A percentile compares a stretch with the other conserved stretches of the same genome.
Conservation (phyloP, 2,113 vertebrate species). For the Caracal caracal region DNA sequence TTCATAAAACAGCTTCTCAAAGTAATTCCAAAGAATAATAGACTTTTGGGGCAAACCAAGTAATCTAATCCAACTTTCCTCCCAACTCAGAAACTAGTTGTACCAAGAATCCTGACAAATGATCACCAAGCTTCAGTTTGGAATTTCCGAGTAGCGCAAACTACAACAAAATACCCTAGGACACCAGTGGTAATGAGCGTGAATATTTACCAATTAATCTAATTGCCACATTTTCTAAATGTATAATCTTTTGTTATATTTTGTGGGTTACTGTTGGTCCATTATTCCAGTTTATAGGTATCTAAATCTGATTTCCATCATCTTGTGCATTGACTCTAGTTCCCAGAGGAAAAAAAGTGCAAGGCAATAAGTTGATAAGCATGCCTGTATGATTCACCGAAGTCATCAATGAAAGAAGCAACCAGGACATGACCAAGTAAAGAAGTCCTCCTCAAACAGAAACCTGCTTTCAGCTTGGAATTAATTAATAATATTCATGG, state of each 20-base stretch:
- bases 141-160: constrained; percentile 12
- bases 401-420: neutral
- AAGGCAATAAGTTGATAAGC: neutral
- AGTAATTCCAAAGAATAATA: constrained; percentile 54
- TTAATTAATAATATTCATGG: neutral
- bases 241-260: neutral
- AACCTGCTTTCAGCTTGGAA: neutral
- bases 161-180: neutral
- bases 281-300: neutral
- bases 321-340: neutral
- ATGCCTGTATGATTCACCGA: neutral
- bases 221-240: neutral
- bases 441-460: neutral
- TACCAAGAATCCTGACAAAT: constrained; percentile 2
- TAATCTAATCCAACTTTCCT: constrained; percentile 45
- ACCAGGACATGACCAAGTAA: neutral
- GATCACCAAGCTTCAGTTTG: neutral
- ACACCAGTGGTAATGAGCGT: neutral
- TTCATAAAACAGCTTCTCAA: constrained; percentile 49
- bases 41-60: constrained; percentile 13
- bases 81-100: neutral
- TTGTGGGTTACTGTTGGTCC: neutral
- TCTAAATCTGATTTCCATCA: neutral
- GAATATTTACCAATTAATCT: neutral
- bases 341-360: neutral